Conservation (phyloP, 2,888 invertebrate genomes). For the Apodemia zela region DNA sequence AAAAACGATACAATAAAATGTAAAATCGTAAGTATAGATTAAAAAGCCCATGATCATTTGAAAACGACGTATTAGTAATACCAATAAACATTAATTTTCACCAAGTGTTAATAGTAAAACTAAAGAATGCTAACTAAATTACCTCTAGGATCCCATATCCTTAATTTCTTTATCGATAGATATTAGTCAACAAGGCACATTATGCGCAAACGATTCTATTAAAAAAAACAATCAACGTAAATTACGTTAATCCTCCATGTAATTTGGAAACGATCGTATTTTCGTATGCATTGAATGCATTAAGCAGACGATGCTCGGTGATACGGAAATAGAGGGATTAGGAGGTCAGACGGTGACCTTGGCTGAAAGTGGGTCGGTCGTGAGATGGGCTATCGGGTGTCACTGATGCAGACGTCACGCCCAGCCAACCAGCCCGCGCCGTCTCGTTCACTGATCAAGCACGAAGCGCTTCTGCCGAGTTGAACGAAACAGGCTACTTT, state of each 20-base stretch:
- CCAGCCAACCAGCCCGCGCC: constrained; percentile 43
- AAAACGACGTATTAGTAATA: too few relatives aligned
- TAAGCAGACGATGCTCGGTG: constrained; percentile 19
- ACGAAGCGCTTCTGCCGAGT: constrained; percentile 27
- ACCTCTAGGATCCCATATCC: too few relatives aligned
- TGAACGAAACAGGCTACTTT: constrained; percentile 17
- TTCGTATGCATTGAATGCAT: neutral
- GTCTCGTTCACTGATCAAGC: constrained; percentile 29
- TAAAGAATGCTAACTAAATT: too few relatives aligned
- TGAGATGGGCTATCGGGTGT: constrained; percentile 72
- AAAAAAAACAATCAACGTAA: too few relatives aligned
- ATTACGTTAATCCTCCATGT: neutral
- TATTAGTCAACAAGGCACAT: too few relatives aligned
- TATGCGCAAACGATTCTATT: too few relatives aligned
- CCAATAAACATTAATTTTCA: too few relatives aligned
- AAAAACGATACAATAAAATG: too few relatives aligned
- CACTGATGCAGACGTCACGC: constrained; percentile 78
- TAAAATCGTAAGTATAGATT: too few relatives aligned
- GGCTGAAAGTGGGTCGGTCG: constrained; percentile 73
- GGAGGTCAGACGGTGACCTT: constrained; percentile 76
- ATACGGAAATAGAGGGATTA: constrained; percentile 52
- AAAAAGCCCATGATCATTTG: too few relatives aligned
- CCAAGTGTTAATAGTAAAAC: too few relatives aligned
- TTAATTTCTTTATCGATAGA: too few relatives aligned
- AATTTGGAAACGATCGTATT: neutral